Base-by-base conservation (phyloP, 2,113 vertebrate species). In the Cheilinus undulatus region DNA sequence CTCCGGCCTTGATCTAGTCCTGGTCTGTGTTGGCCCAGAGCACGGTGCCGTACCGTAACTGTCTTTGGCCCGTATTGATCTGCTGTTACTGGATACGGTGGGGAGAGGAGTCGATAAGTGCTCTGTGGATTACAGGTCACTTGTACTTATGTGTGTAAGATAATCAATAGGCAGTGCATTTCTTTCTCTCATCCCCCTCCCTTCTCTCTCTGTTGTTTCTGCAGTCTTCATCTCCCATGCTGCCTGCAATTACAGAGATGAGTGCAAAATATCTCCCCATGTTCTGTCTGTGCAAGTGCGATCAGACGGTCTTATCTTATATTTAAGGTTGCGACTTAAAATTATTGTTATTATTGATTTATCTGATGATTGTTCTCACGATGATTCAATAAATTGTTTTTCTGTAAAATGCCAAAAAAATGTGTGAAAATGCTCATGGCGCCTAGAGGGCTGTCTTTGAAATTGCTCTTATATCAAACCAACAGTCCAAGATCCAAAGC, bases 121-220 rank as follows among this genome's bases (percentile, higher is more conserved):
- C 88, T 94, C 92, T 93, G 93, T 91, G 92, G 90, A 93, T 92
- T 93, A 92, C 91, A 95, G 93, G 93, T 93, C 91, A 94, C 92
- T 88, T 93, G 92, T 94, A 93, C 88, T 94, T 92, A 86, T 87
- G 89, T 94, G 93, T 95, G 92, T 93, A 93, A 92, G 85, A 91
- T 94, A 90, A 94, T 95, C 94, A 92, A 95, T 95, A 94, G 71
- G 84, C 85, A 91, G 85, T 93, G 90, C 83, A 93, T 92, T 92
- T 94, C 91, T 91, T 77, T 86, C 85, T 73, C 89, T 78, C 78
- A 53, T 68, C 43, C 82, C 68, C 92, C 81, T 90, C 75, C 83
- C 53, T 40, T 80, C 60, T 34, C 71, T 62, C 78, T 78, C 58
- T 71, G 76, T 73, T 80, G 50, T 68, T 86, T 62, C 62, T 67